Evolutionary conservation across 2,113 vertebrate species (phyloP).

Genomic region (Hippopotamus amphibius): DNA sequence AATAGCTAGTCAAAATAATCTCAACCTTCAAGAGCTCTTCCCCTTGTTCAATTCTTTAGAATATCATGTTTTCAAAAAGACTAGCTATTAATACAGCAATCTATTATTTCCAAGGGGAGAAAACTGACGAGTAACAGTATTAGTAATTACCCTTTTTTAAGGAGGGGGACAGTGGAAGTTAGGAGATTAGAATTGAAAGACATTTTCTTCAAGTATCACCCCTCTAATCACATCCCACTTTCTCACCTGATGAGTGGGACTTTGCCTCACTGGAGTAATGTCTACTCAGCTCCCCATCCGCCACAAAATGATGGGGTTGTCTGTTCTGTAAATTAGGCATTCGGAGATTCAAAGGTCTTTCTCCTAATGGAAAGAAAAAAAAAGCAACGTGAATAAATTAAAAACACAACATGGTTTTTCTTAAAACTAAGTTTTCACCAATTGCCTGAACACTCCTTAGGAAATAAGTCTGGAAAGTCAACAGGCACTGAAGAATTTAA

Average conservation of each 20-base stretch:
- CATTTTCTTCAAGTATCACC: not conserved
- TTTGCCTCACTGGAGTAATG: conserved; percentile 91
- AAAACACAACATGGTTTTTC: not conserved
- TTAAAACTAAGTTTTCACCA: conserved; percentile 49
- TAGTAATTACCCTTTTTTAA: not conserved
- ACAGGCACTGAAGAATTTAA: not conserved
- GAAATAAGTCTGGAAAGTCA: not conserved
- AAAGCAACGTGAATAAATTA: conserved; percentile 29
- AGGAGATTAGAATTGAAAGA: not conserved
- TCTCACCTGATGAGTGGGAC: conserved; percentile 88
- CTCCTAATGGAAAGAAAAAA: conserved; percentile 85
- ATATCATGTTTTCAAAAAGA: conserved; percentile 22
- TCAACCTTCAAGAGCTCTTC: not conserved
- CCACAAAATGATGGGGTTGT: conserved; percentile 87
- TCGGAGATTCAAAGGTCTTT: conserved; percentile 94
- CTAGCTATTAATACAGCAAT: not conserved
- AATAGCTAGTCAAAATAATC: not conserved
- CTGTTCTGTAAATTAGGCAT: conserved; percentile 89
- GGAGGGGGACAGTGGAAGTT: not conserved
- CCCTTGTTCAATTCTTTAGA: not conserved
- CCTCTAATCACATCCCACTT: not conserved
- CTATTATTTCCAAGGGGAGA: not conserved
- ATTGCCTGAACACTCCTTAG: not conserved
- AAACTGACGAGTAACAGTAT: not conserved
- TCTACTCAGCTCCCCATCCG: conserved; percentile 91